Conservation (phyloP, 2,888 invertebrate species). For the Ichneumoninae sp. region DNA sequence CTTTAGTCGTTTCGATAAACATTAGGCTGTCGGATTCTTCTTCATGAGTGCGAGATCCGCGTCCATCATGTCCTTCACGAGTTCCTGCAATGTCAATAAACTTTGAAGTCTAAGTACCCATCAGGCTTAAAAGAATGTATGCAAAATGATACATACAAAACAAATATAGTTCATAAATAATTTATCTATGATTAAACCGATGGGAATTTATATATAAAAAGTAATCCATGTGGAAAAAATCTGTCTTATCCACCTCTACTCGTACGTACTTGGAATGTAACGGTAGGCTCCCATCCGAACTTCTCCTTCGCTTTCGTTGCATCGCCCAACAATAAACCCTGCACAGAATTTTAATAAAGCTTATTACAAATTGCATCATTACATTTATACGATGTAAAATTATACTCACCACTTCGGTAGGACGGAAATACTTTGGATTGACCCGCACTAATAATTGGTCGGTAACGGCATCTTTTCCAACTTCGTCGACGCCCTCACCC, state of each 20-base stretch:
- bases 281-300: constrained; percentile 95
- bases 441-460: constrained; percentile 93
- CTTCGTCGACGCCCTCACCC: constrained; percentile 93
- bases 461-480: constrained; percentile 88
- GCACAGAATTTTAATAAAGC: constrained; percentile 65
- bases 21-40: constrained; percentile 93
- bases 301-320: constrained; percentile 94
- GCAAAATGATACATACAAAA: background rate
- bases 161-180: background rate
- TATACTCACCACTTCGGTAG: constrained; percentile 96
- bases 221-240: background rate
- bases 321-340: constrained; percentile 97
- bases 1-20: background rate
- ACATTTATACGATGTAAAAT: constrained; percentile 22
- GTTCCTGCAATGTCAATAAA: constrained; percentile 85
- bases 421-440: constrained; percentile 97
- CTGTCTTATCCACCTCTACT: background rate
- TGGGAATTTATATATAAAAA: background rate
- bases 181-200: background rate
- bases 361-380: background rate
- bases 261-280: constrained; percentile 87
- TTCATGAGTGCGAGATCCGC: constrained; percentile 96
- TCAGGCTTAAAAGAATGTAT: background rate
- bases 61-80: constrained; percentile 97
- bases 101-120: background rate